phyloP scores from a whole-genome alignment of 2,888 invertebrate genomes.

The Cheiracanthium punctorium region DNA sequence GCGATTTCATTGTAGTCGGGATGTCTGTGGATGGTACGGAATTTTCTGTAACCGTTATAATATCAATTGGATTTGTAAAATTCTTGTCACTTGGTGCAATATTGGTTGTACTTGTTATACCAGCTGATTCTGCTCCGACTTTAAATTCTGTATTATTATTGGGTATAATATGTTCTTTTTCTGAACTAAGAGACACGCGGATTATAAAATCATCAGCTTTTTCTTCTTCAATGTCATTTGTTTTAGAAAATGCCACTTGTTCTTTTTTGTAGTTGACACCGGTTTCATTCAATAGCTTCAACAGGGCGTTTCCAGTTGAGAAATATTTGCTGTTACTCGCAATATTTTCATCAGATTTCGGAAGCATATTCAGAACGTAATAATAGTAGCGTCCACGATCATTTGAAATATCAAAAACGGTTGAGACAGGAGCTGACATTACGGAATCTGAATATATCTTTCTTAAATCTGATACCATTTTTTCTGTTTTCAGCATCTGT shows the following conservation, averaged over 20 bases:
- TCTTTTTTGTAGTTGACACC: not conserved
- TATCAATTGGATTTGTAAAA: not conserved
- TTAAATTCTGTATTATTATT: not conserved
- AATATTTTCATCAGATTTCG: not conserved
- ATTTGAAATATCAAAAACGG: constrained; percentile 35
- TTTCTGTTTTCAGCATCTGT: not conserved
- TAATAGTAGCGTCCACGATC: constrained; percentile 44
- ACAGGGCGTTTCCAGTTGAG: constrained; percentile 24
- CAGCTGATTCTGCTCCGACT: too few relatives aligned
- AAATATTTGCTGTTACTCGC: not conserved
- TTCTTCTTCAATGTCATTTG: not conserved
- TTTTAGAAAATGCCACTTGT: not conserved
- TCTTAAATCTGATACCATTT: not conserved
- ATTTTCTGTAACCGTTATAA: not conserved
- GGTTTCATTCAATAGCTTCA: constrained; percentile 31
- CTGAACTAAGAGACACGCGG: not conserved
- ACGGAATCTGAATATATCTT: not conserved
- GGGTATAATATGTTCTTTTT: not conserved
- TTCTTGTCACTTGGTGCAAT: too few relatives aligned
- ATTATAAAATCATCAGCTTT: not conserved
- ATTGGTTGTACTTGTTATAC: too few relatives aligned
- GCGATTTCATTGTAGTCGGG: too few relatives aligned
- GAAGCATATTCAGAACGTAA: constrained; percentile 42
- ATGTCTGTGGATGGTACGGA: not conserved
- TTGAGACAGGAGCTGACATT: constrained; percentile 33